Percentiles rank a stretch among this genome's conserved stretches.
Evolutionary conservation across 2,797 vertebrate species (phyloP).

Genomic region (Darevskia mixta): DNA sequence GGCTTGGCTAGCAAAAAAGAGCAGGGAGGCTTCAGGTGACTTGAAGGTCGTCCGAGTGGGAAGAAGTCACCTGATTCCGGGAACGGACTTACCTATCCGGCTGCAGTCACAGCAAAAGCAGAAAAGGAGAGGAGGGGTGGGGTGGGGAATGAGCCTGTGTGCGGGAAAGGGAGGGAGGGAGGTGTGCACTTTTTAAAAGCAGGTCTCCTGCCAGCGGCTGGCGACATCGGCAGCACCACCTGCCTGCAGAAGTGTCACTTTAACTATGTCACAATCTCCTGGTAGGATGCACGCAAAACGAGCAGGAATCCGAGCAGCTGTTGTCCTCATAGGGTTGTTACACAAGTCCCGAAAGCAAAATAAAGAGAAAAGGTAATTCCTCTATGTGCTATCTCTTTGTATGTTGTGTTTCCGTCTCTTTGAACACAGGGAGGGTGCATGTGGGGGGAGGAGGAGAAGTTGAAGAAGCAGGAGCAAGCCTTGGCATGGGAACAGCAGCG

Average conservation of each 20-base stretch:
- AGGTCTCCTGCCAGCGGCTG: slow-evolving; percentile 30
- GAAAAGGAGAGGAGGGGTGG: slow-evolving; percentile 53
- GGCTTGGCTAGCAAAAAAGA: background rate
- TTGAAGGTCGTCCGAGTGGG: slow-evolving; percentile 72
- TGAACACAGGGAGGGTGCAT: background rate
- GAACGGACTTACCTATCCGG: slow-evolving; percentile 48
- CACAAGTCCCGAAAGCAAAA: slow-evolving; percentile 92
- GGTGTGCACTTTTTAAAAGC: slow-evolving; percentile 61
- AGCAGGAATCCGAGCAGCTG: slow-evolving; percentile 93
- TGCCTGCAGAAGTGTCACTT: slow-evolving; percentile 72
- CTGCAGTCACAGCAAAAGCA: slow-evolving; percentile 17
- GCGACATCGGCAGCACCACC: slow-evolving; percentile 58
- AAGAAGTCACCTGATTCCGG: slow-evolving; percentile 69
- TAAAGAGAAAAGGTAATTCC: slow-evolving; percentile 79
- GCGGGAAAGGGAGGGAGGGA: slow-evolving; percentile 66
- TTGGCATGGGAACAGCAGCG: no score
- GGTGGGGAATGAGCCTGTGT: slow-evolving; percentile 21
- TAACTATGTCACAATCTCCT: slow-evolving; percentile 83
- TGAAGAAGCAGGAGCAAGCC: no score
- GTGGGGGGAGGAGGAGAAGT: no score
- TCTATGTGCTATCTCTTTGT: background rate
- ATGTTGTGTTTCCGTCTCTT: background rate
- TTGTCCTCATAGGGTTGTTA: slow-evolving; percentile 94
- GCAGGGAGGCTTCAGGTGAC: slow-evolving; percentile 45
- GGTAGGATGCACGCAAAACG: slow-evolving; percentile 88